phyloP scores from a whole-genome alignment of 2,888 invertebrate species.

The Entomobrya multifasciata region DNA sequence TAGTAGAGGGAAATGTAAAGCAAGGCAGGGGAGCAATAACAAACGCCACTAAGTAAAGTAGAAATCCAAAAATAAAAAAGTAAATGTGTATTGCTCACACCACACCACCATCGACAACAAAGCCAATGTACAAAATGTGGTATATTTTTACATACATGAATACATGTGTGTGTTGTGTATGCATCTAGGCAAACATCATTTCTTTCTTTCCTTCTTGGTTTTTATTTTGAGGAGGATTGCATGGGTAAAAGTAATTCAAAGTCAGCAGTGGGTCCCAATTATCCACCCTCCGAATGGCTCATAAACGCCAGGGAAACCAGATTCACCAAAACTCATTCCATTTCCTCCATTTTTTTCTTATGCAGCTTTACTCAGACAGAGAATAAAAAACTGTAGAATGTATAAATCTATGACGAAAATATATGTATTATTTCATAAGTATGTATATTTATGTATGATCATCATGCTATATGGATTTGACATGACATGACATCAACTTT shows the following conservation, averaged over 20 bases:
- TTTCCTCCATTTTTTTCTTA: conserved; percentile 68
- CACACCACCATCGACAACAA: background rate
- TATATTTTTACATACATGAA: no score
- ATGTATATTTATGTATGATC: background rate
- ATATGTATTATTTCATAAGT: background rate
- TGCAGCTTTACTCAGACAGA: background rate
- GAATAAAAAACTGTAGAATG: background rate
- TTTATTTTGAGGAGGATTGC: conserved; percentile 57
- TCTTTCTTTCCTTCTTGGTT: background rate
- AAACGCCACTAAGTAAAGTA: background rate
- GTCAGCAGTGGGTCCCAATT: conserved; percentile 78
- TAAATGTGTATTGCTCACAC: conserved; percentile 39
- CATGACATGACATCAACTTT: conserved; percentile 58
- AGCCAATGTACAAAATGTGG: no score
- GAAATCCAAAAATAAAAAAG: background rate
- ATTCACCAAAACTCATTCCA: conserved; percentile 78
- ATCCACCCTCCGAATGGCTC: conserved; percentile 77
- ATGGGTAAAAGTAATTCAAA: conserved; percentile 78
- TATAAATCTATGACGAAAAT: background rate
- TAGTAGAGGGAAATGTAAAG: conserved; percentile 5
- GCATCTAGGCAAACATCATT: no score
- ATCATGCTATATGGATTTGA: conserved; percentile 9
- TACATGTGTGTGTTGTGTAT: background rate
- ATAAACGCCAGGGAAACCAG: conserved; percentile 79
- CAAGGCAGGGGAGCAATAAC: background rate